These are phyloP conservation scores for Salvator merianae DNA, from an alignment of 2,113 vertebrate genomes.

Conservation along the genomic window DNA sequence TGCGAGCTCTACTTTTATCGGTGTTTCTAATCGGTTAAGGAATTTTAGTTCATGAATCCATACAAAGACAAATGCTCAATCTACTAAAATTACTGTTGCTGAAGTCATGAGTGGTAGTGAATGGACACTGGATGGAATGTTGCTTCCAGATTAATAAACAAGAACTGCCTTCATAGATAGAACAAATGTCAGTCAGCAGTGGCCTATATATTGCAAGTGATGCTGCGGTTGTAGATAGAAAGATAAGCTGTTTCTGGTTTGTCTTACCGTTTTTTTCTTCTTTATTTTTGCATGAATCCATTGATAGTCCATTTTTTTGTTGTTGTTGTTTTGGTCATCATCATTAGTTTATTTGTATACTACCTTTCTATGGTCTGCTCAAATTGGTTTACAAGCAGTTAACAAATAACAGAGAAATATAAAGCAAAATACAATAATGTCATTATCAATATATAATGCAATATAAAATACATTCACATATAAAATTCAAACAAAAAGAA, in stretches of 20 bases:
- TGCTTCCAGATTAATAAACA: neutral
- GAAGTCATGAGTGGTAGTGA: neutral
- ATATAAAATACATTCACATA: too few relatives aligned
- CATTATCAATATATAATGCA: too few relatives aligned
- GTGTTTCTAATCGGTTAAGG: neutral
- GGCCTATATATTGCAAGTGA: too few relatives aligned
- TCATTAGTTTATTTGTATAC: too few relatives aligned
- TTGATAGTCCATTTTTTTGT: neutral
- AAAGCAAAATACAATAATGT: too few relatives aligned
- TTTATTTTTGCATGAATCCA: neutral
- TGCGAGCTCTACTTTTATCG: neutral
- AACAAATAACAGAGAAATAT: too few relatives aligned
- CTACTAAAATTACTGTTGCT: neutral
- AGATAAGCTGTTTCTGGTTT: neutral
- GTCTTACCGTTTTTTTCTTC: neutral
- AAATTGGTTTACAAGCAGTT: too few relatives aligned
- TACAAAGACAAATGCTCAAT: neutral
- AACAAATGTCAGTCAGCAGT: neutral
- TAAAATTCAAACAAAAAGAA: too few relatives aligned
- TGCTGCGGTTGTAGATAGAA: neutral
- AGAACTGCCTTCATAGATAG: neutral
- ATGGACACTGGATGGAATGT: too few relatives aligned
- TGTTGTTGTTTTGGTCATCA: too few relatives aligned
- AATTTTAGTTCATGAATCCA: neutral
- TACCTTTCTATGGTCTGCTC: too few relatives aligned